Base-by-base conservation (phyloP, 2,797 vertebrate genomes). In the Sarcoramphus papa region DNA sequence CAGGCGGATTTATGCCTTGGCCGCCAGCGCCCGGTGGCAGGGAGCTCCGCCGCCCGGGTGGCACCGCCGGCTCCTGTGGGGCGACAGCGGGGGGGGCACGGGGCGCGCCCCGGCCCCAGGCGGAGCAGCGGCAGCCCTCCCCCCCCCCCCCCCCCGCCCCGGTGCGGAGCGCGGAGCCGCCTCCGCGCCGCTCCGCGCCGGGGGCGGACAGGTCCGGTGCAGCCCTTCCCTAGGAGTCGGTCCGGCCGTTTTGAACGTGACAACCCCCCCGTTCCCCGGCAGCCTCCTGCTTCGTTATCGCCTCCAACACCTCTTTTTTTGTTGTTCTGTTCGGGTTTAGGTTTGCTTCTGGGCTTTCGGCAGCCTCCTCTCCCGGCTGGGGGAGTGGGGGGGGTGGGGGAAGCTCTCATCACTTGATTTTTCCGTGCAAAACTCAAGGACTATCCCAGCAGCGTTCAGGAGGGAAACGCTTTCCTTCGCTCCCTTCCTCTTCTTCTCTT, bases 1-100 rank as follows among this genome's bases (percentile, higher is more conserved):
- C 86, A 40, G 70, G 31, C 18, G 15, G 67, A 91, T 95, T 96
- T 89, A 96, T 75, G 85, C n/a, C 67, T 56, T 3, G 43, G 80
- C 64, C 30, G 76, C 57, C 68, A 22, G 72, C 37, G 11, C 14
- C 51, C 40, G 25, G n/a, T 43, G 35, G 35, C 75, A 8, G 33
- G 67, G 35, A 53, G 54, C 59, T 85, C 27, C 41, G 40, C 60
- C 47, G 53, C 64, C 59, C 35, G 22, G 15, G 23, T 7, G 85
- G 89, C 83, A 74, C 85, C 50, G n/a, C 77, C 10, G 68, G 54
- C 35, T 84, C 40, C 60, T 3, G 33, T 35, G 43, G 63, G 47
- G 31, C 19, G 18, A n/a, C 28, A 12, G 25, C 27, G 12, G 27
- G 31, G 14, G 14, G 41, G 6, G 4, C 7, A 2, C 10, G 7